These are phyloP conservation scores for Campoplex nolae DNA, from an alignment of 2,888 invertebrate genomes.

Conservation along the genomic window DNA sequence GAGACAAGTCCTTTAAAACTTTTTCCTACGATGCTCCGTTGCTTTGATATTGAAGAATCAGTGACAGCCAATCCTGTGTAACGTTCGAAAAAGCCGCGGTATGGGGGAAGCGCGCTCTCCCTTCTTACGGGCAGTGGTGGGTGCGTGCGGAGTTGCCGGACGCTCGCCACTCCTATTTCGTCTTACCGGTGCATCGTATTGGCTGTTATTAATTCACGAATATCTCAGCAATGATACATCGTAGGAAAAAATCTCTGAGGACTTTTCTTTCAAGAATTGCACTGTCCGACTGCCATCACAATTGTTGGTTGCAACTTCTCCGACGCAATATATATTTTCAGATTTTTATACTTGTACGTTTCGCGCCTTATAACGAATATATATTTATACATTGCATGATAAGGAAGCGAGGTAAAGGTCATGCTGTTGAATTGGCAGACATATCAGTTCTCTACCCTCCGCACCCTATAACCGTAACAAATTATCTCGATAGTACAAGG, in stretches of 20 bases:
- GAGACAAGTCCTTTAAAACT: neutral
- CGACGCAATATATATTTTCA: neutral
- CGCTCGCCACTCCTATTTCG: neutral
- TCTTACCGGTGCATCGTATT: neutral
- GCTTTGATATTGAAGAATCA: neutral
- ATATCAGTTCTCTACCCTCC: conserved; percentile 40
- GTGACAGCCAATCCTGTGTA: neutral
- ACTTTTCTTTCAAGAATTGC: neutral
- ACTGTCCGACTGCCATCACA: neutral
- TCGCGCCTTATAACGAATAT: neutral
- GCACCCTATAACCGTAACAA: conserved; percentile 54
- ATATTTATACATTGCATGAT: neutral
- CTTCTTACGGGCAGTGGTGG: too few relatives aligned
- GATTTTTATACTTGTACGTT: neutral
- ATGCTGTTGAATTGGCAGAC: conserved; percentile 33
- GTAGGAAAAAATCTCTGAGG: neutral
- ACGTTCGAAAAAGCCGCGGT: neutral
- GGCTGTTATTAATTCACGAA: neutral
- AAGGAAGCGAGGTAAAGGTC: conserved; percentile 59
- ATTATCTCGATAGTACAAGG: conserved; percentile 63
- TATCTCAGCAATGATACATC: neutral
- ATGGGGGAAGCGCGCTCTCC: neutral
- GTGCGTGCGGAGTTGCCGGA: too few relatives aligned
- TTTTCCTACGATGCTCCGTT: neutral
- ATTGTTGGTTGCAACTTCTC: neutral